A percentile compares a stretch with the other conserved stretches of the same genome.
These are phyloP conservation scores for Ariopsis seemanni DNA, from an alignment of 2,113 vertebrate species.

Conservation along the genomic window DNA sequence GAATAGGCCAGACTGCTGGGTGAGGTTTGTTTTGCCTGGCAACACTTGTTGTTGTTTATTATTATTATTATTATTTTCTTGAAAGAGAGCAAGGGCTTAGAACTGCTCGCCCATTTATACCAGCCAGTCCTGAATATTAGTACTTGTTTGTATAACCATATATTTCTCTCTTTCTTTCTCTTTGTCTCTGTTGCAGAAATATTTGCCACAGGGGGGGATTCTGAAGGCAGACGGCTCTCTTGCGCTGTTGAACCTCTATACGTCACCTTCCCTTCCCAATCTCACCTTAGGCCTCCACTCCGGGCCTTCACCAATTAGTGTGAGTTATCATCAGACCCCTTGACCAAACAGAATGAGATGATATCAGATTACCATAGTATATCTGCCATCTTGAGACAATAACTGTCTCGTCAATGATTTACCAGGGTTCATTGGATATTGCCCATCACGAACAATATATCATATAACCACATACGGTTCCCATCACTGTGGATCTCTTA, in stretches of 20 bases:
- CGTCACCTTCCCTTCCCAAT: conserved; percentile 95
- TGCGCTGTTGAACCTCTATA: conserved; percentile 92
- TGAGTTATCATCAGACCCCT: conserved; percentile 72
- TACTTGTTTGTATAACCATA: not conserved
- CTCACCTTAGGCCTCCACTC: conserved; percentile 91
- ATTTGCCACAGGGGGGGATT: conserved; percentile 87
- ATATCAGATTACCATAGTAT: not conserved
- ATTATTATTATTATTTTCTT: not conserved
- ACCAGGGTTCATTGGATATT: not conserved
- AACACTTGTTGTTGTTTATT: no score
- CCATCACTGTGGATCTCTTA: not conserved
- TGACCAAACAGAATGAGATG: not conserved
- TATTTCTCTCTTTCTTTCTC: conserved; percentile 3
- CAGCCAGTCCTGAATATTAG: not conserved
- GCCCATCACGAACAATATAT: not conserved
- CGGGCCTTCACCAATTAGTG: conserved; percentile 81
- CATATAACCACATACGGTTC: not conserved
- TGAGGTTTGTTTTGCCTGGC: no score
- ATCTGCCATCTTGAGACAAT: not conserved
- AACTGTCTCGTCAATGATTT: not conserved
- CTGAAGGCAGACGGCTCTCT: conserved; percentile 88
- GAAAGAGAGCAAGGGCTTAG: not conserved
- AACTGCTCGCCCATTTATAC: not conserved
- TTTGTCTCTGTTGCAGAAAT: conserved; percentile 71
- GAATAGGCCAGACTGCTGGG: no score